These are phyloP conservation scores for Malthinus seriepunctatus DNA, from an alignment of 2,888 invertebrate species.

Conservation along the genomic window DNA sequence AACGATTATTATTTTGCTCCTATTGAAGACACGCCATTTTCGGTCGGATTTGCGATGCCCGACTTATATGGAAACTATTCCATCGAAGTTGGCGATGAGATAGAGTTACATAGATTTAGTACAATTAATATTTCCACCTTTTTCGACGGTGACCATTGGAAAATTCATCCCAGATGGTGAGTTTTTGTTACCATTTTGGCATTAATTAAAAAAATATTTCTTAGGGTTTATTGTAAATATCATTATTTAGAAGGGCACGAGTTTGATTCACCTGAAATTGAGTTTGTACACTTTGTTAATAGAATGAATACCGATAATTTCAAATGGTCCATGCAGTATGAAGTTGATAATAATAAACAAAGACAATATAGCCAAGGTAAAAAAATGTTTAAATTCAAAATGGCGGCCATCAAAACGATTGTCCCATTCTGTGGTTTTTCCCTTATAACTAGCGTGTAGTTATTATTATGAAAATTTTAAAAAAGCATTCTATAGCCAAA, in stretches of 20 bases:
- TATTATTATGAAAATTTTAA: no score
- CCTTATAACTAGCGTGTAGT: no score
- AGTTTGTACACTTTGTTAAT: conserved; percentile 74
- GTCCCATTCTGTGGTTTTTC: no score
- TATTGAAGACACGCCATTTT: conserved; percentile 83
- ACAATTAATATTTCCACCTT: conserved; percentile 73
- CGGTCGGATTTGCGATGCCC: conserved; percentile 83
- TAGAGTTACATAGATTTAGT: conserved; percentile 67
- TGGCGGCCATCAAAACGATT: no score
- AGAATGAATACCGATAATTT: conserved; percentile 64
- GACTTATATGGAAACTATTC: conserved; percentile 77
- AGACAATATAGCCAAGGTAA: background rate
- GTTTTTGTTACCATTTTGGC: conserved; percentile 9
- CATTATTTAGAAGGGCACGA: conserved; percentile 81
- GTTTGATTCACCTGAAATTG: conserved; percentile 72
- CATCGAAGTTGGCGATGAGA: conserved; percentile 76
- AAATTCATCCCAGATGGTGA: conserved; percentile 84
- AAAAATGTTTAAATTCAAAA: no score
- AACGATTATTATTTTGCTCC: conserved; percentile 85
- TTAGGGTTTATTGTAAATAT: conserved; percentile 85
- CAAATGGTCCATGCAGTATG: conserved; percentile 68
- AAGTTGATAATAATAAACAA: conserved; percentile 44
- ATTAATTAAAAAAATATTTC: conserved; percentile 2
- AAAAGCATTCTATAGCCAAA: no score
- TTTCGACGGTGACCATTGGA: conserved; percentile 74